phyloP scores from a whole-genome alignment of 2,113 vertebrate genomes.

The Perca flavescens region DNA sequence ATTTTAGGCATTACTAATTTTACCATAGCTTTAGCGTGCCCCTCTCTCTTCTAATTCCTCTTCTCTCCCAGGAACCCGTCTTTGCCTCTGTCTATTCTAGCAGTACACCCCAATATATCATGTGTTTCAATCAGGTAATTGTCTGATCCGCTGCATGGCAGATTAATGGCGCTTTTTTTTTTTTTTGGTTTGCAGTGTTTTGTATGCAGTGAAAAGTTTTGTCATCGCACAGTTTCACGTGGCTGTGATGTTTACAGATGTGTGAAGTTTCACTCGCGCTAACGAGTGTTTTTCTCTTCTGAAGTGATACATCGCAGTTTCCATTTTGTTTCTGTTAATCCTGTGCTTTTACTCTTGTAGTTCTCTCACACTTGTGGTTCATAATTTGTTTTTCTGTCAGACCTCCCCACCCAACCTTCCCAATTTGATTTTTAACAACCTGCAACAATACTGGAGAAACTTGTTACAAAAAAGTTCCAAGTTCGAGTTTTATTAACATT shows the following conservation, averaged over 20 bases:
- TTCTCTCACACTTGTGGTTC: neutral
- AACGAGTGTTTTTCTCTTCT: slow-evolving; percentile 18
- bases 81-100: slow-evolving; percentile 85
- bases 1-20: slow-evolving; percentile 12
- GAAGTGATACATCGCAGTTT: slow-evolving; percentile 16
- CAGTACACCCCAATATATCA: slow-evolving; percentile 81
- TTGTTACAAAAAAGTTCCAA: too few species aligned
- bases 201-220: slow-evolving; percentile 54
- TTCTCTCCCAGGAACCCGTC: slow-evolving; percentile 83
- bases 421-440: neutral
- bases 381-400: neutral
- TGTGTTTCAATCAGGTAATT: slow-evolving; percentile 87
- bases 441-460: neutral
- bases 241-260: slow-evolving; percentile 17
- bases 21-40: slow-evolving; percentile 28
- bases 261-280: slow-evolving; percentile 33
- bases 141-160: slow-evolving; percentile 51
- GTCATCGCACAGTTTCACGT: slow-evolving; percentile 5
- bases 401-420: neutral
- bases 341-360: neutral
- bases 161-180: neutral
- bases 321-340: neutral
- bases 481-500: neutral
- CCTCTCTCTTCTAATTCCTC: slow-evolving; percentile 34
- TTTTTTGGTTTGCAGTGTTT: slow-evolving; percentile 55